Percentiles rank a stretch among this genome's conserved stretches.
phyloP scores from a whole-genome alignment of 1,140 invertebrate species.

The Sinella curviseta region DNA sequence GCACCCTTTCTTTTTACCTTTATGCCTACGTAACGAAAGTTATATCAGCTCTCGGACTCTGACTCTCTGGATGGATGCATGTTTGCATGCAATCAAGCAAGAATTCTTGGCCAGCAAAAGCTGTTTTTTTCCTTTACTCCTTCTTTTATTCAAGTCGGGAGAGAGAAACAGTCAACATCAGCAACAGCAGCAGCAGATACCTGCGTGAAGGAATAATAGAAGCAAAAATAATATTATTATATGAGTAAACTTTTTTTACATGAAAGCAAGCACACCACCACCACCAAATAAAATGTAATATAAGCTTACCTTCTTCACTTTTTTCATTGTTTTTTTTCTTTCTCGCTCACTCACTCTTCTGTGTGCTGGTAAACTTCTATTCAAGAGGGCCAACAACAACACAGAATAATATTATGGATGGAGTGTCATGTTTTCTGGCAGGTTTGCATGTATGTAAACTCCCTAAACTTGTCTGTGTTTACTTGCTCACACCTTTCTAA shows the following conservation, averaged over 20 bases:
- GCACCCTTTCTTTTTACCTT: no score
- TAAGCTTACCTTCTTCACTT: background rate
- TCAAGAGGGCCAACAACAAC: background rate
- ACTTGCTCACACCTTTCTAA: conserved; percentile 22
- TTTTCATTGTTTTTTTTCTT: background rate
- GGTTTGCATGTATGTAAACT: conserved; percentile 27
- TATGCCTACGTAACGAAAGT: no score
- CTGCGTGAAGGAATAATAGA: no score
- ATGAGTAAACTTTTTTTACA: no score
- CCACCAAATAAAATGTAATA: background rate
- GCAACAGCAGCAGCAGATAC: background rate
- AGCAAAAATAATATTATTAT: no score
- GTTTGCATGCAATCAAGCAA: conserved; percentile 20
- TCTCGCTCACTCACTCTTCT: no score
- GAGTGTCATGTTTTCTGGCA: conserved; percentile 26
- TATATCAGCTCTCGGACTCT: no score
- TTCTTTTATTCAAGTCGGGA: no score
- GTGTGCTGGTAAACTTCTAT: no score
- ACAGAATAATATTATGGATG: conserved; percentile 24
- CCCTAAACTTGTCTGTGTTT: conserved; percentile 26
- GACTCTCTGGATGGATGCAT: conserved; percentile 20
- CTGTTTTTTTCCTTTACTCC: background rate
- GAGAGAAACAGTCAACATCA: background rate
- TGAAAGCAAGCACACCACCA: no score
- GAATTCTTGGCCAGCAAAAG: conserved; percentile 18